Evolutionary conservation across 1,140 invertebrate species (phyloP).

Genomic region (Leptopilina clavipes): DNA sequence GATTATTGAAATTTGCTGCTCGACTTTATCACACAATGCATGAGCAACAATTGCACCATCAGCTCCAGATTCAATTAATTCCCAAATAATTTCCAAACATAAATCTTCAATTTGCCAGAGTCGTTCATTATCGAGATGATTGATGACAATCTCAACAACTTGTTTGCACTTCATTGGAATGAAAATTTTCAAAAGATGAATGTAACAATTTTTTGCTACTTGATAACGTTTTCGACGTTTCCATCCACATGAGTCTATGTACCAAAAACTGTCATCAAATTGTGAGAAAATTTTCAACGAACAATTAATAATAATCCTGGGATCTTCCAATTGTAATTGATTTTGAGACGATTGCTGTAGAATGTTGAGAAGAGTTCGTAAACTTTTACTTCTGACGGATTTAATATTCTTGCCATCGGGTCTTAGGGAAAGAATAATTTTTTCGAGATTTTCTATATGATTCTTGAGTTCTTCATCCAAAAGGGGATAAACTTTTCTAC

Average conservation of each 20-base stretch:
- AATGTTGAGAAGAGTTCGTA: constrained; percentile 48
- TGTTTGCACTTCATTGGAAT: constrained; percentile 49
- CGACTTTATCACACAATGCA: constrained; percentile 58
- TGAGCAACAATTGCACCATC: constrained; percentile 50
- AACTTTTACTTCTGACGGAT: constrained; percentile 39
- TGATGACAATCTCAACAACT: constrained; percentile 53
- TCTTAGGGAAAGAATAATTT: neutral
- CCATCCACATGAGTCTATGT: constrained; percentile 52
- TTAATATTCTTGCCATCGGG: constrained; percentile 26
- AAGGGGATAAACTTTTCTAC: constrained; percentile 40
- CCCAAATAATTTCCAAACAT: constrained; percentile 55
- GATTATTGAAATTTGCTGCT: constrained; percentile 41
- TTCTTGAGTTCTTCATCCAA: constrained; percentile 42
- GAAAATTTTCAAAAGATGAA: constrained; percentile 56
- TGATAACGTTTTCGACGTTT: constrained; percentile 56
- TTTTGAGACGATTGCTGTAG: constrained; percentile 47
- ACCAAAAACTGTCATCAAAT: constrained; percentile 46
- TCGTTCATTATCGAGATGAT: constrained; percentile 53
- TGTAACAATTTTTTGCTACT: constrained; percentile 55
- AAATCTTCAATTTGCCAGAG: constrained; percentile 62
- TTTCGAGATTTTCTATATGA: constrained; percentile 45
- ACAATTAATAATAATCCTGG: constrained; percentile 51
- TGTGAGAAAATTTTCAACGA: constrained; percentile 54
- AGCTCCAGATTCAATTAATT: constrained; percentile 52
- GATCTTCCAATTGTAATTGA: constrained; percentile 53